These are phyloP conservation scores for Boleophthalmus pectinirostris DNA, from an alignment of 2,113 vertebrate species.

Conservation along the genomic window DNA sequence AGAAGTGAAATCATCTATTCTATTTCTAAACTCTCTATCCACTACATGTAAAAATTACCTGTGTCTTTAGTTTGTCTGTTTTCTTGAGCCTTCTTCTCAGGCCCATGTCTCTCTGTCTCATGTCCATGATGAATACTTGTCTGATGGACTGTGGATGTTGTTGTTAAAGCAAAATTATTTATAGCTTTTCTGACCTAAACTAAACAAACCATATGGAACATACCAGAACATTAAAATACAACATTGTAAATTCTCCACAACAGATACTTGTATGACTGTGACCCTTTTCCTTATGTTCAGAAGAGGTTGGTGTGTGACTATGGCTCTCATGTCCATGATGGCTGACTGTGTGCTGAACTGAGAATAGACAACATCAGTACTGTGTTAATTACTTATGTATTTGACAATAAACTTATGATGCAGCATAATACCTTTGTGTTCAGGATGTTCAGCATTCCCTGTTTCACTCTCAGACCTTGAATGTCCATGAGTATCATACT, in stretches of 20 bases:
- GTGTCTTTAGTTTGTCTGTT: not conserved
- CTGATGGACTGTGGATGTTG: not conserved
- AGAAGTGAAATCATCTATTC: not conserved
- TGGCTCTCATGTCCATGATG: slow-evolving; percentile 3
- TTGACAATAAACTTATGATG: not conserved
- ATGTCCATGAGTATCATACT: too few species aligned
- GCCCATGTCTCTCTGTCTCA: not conserved
- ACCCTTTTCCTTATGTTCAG: not conserved
- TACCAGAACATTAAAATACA: not conserved
- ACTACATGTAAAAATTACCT: not conserved
- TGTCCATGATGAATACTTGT: slow-evolving; percentile 3
- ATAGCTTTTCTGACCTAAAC: not conserved
- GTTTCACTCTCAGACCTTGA: too few species aligned
- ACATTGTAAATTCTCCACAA: not conserved
- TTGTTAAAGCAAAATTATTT: not conserved
- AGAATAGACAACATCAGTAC: not conserved
- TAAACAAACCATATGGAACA: not conserved
- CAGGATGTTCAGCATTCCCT: too few species aligned
- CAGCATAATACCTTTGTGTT: not conserved
- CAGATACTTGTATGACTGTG: not conserved
- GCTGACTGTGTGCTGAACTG: not conserved
- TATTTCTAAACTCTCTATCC: not conserved
- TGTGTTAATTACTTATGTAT: not conserved
- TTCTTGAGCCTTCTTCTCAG: not conserved
- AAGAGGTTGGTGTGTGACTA: not conserved